Percentiles rank a stretch among this genome's conserved stretches.
These are phyloP conservation scores for Hoplostethus atlanticus DNA, from an alignment of 2,797 vertebrate genomes.

Conservation along the genomic window DNA sequence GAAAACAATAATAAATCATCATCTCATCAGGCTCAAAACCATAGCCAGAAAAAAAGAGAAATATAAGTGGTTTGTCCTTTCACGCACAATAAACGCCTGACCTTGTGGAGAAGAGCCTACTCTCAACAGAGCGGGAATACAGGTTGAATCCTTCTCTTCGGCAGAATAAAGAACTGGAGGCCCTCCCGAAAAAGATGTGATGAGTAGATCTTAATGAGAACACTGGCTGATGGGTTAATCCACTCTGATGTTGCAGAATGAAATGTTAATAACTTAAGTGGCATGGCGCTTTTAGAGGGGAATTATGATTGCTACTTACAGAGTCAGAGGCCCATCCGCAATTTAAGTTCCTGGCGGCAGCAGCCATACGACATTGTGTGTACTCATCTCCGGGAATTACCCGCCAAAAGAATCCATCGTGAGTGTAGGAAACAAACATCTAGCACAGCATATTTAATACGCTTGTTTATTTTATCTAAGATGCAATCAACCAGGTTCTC, in stretches of 20 bases:
- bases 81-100: background rate
- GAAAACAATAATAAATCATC: background rate
- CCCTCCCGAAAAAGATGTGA: slow-evolving; percentile 27
- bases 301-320: slow-evolving; percentile 63
- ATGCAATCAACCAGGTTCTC: slow-evolving; percentile 10
- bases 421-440: background rate
- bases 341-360: slow-evolving; percentile 58
- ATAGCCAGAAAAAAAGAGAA: background rate
- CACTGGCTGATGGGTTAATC: slow-evolving; percentile 72
- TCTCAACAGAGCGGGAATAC: slow-evolving; percentile 16
- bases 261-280: slow-evolving; percentile 83
- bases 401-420: slow-evolving; percentile 20
- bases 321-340: slow-evolving; percentile 51
- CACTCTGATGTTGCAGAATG: slow-evolving; percentile 71
- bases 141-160: slow-evolving; percentile 21
- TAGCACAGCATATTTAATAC: slow-evolving; percentile 31
- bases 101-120: slow-evolving; percentile 9
- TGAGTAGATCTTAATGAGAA: slow-evolving; percentile 63
- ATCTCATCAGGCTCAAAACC: background rate
- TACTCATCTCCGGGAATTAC: slow-evolving; percentile 41
- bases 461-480: slow-evolving; percentile 28
- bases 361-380: slow-evolving; percentile 39
- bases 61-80: slow-evolving; percentile 4
- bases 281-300: slow-evolving; percentile 74
- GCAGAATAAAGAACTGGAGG: slow-evolving; percentile 31